Evolutionary conservation across 2,113 vertebrate species (phyloP).

Genomic region (Atrichornis clamosus): DNA sequence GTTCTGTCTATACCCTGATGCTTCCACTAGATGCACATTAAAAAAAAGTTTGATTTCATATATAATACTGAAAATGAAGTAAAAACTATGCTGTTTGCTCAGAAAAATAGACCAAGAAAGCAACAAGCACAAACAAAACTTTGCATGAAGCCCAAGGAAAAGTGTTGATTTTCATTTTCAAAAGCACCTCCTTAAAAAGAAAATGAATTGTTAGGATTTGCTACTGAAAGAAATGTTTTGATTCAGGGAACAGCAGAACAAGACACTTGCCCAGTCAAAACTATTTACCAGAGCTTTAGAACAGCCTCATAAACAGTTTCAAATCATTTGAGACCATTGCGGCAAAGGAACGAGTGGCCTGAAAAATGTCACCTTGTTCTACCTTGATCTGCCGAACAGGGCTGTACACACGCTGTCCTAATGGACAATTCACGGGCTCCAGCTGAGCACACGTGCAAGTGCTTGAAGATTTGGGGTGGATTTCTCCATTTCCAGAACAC

Average conservation of each 20-base stretch:
- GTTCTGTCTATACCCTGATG: neutral
- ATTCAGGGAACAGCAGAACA: neutral
- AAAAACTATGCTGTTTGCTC: neutral
- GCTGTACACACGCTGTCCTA: neutral
- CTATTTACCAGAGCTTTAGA: neutral
- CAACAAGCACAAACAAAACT: neutral
- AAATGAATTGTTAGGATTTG: neutral
- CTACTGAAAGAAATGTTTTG: neutral
- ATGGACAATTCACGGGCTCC: rapidly evolving
- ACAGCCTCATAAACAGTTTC: neutral
- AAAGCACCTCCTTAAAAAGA: neutral
- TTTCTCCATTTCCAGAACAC: neutral
- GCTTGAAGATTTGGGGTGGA: neutral
- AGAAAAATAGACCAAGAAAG: neutral
- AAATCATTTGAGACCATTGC: neutral
- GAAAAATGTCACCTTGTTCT: neutral
- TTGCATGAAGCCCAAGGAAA: neutral
- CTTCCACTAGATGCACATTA: neutral
- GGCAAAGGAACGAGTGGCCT: neutral
- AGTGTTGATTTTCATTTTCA: neutral
- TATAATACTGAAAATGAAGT: neutral
- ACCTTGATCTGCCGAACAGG: neutral
- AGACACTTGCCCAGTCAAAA: neutral
- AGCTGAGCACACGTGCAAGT: neutral
- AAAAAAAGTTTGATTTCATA: neutral